These are phyloP conservation scores for Perca flavescens DNA, from an alignment of 2,113 vertebrate genomes.

Conservation along the genomic window DNA sequence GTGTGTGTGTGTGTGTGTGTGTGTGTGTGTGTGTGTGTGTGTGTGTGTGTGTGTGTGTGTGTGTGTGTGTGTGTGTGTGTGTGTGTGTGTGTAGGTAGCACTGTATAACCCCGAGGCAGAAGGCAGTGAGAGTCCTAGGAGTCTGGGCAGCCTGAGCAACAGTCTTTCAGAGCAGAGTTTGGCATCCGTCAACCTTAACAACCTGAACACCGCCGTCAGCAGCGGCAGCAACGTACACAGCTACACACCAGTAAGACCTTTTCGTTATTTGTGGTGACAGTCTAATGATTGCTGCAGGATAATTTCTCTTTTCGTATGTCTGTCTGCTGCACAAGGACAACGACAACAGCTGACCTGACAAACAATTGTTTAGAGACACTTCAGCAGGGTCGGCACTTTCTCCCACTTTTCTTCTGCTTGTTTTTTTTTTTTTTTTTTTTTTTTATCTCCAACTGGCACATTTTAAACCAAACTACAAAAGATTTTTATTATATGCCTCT, in stretches of 20 bases:
- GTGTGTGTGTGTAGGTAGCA: constrained; percentile 80
- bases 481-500: not conserved
- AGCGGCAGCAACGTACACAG: constrained; percentile 85
- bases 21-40: constrained; percentile 5
- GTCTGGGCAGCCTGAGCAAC: constrained; percentile 91
- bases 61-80: constrained; percentile 10
- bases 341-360: constrained; percentile 14
- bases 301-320: not conserved
- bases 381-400: not conserved
- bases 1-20: constrained; percentile 13
- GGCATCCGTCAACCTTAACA: constrained; percentile 89
- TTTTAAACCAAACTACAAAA: constrained; percentile 6
- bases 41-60: not conserved
- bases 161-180: constrained; percentile 91
- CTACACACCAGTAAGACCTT: constrained; percentile 86
- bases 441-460: not conserved
- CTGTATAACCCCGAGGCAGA: constrained; percentile 89
- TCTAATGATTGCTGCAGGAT: constrained; percentile 31
- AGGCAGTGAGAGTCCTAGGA: constrained; percentile 89
- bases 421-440: not conserved
- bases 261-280: constrained; percentile 12
- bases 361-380: constrained; percentile 6
- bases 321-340: not conserved
- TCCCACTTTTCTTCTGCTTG: not conserved
- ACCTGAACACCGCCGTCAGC: constrained; percentile 84